A percentile compares a stretch with the other conserved stretches of the same genome.
These are phyloP conservation scores for Galeopsomyia nigrocyanea DNA, from an alignment of 2,888 invertebrate species.

Conservation along the genomic window DNA sequence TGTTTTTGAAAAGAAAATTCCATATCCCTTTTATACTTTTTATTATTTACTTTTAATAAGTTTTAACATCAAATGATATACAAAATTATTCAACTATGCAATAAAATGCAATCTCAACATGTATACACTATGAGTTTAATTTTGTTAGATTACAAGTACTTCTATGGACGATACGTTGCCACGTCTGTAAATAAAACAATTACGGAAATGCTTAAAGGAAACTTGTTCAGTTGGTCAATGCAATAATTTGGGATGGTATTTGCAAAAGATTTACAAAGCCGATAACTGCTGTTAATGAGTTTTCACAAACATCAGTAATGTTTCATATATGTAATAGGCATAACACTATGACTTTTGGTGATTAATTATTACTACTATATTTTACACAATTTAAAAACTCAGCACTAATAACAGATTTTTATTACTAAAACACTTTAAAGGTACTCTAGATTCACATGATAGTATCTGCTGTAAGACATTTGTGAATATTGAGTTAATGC, in stretches of 20 bases:
- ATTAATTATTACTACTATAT: conserved; percentile 40
- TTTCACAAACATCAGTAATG: conserved; percentile 38
- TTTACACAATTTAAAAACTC: conserved; percentile 45
- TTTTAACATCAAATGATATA: conserved; percentile 40
- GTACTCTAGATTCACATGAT: conserved; percentile 40
- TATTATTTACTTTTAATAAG: conserved; percentile 38
- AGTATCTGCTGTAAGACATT: conserved; percentile 30
- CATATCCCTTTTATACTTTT: conserved; percentile 15
- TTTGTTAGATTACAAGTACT: conserved; percentile 7
- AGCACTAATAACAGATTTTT: conserved; percentile 45
- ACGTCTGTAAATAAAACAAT: conserved; percentile 33
- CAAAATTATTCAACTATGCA: conserved; percentile 36
- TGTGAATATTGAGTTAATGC: conserved; percentile 40
- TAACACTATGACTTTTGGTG: conserved; percentile 39
- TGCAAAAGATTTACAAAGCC: conserved; percentile 30
- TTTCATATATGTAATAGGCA: conserved; percentile 30
- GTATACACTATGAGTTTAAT: background rate
- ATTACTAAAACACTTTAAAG: conserved; percentile 36
- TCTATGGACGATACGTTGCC: conserved; percentile 29
- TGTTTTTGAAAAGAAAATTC: conserved; percentile 11
- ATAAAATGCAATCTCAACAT: conserved; percentile 21
- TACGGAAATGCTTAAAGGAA: conserved; percentile 12
- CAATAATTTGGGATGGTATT: conserved; percentile 36
- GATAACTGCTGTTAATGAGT: conserved; percentile 18
- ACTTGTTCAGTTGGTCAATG: conserved; percentile 26